Evolutionary conservation across 2,113 vertebrate genomes (phyloP), one percentile per base, ranked within the genome.

Genomic region (Caranx melampygus): DNA sequence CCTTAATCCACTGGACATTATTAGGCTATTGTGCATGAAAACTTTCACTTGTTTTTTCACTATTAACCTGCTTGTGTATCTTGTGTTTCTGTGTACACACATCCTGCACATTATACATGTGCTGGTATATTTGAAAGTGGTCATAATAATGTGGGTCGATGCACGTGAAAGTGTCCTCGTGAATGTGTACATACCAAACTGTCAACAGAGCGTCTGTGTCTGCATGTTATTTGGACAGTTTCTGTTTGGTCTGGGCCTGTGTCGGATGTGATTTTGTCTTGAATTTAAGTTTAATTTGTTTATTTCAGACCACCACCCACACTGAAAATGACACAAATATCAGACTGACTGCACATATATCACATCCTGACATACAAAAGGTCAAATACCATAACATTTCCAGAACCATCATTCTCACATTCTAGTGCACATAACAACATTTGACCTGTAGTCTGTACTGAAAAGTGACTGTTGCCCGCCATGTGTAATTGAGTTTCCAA

Each of bases 61-160:
- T 45, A 35, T 66, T 67, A 72, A 78, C 12, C 3, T 72, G 40
- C 13, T n/a, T 0, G 12, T 16, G 11, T 33, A 33, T 72, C 61
- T 51, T 51, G 52, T 45, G 6, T 79, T 49, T 72, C 68, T 54
- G 51, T 31, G 45, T 14, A n/a, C 42, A 69, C 59, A 64, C 64
- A 62, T 60, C 70, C 65, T 65, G 57, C 14, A 4, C 31, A n/a
- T 68, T 55, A 55, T 37, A 34, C 15, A 16, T 58, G 58, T 33
- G 66, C 21, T 18, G 34, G 65, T 68, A 40, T 75, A 61, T 75
- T 75, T 84, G 31, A 64, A 84, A n/a, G 58, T 70, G 71, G 72
- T 75, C 60, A 66, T 26, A 20, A 47, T 60, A 75, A 84, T 75
- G 52, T 14, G 44, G 21, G 52, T 7, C 37, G 51, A 18, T 61